Conservation (phyloP, 2,888 invertebrate genomes). For the Hermaeophaga mercurialis region DNA sequence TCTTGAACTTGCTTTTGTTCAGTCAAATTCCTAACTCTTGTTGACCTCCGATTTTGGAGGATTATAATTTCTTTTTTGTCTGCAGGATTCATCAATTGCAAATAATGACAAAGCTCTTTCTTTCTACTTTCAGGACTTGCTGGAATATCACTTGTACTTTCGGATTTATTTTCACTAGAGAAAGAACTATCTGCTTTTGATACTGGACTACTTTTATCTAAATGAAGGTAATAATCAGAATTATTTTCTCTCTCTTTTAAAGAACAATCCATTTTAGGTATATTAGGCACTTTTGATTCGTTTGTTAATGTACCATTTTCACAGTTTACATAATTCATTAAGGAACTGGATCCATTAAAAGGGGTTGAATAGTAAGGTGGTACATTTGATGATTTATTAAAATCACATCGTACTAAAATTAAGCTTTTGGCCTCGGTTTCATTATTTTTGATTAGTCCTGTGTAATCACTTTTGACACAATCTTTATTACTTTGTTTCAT, state of each 20-base stretch:
- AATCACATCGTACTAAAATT: conserved; percentile 35
- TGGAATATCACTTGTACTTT: conserved; percentile 35
- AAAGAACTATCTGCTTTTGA: conserved; percentile 13
- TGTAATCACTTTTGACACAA: conserved; percentile 17
- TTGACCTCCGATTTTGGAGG: conserved; percentile 51
- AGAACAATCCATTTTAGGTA: neutral
- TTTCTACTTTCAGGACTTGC: conserved; percentile 51
- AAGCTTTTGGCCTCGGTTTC: conserved; percentile 32
- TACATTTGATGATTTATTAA: conserved; percentile 31
- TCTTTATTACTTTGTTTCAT: conserved; percentile 34
- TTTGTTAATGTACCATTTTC: conserved; percentile 18
- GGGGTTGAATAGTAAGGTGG: conserved; percentile 22
- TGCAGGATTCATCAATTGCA: conserved; percentile 54
- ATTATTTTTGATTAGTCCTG: conserved; percentile 18
- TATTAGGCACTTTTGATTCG: conserved; percentile 6
- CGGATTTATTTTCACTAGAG: conserved; percentile 23
- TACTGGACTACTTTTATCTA: conserved; percentile 6
- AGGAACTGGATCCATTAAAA: conserved; percentile 28
- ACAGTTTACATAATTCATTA: conserved; percentile 29
- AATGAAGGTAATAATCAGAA: neutral
- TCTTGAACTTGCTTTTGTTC: conserved; percentile 37
- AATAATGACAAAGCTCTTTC: conserved; percentile 54
- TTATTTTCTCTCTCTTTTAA: neutral
- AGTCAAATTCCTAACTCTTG: conserved; percentile 50
- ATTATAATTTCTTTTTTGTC: conserved; percentile 46